Percentiles rank a stretch among this genome's conserved stretches.
phyloP scores from a whole-genome alignment of 2,113 vertebrate species.

The Notothenia rossii region DNA sequence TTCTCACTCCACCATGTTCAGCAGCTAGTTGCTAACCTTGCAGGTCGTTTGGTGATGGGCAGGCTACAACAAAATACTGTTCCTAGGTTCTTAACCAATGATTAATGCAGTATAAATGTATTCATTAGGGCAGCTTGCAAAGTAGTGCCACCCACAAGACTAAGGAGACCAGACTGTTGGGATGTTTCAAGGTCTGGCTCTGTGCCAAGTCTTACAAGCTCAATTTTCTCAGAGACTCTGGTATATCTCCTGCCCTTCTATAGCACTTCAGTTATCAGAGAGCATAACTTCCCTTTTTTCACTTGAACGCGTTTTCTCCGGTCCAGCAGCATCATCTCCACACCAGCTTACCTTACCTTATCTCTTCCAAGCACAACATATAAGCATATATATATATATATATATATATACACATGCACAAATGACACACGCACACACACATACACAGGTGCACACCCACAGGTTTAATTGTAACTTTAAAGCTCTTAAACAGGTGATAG shows the following conservation, averaged over 20 bases:
- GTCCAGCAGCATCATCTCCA: constrained; percentile 23
- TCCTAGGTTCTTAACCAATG: background rate
- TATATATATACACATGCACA: background rate
- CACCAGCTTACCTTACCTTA: constrained; percentile 31
- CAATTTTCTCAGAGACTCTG: constrained; percentile 16
- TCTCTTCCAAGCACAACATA: constrained; percentile 22
- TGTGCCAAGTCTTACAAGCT: background rate
- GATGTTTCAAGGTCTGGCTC: constrained; percentile 2
- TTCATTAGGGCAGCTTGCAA: constrained; percentile 1
- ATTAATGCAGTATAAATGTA: background rate
- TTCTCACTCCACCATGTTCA: background rate
- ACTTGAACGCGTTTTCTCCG: constrained; percentile 35
- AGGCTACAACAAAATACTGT: background rate
- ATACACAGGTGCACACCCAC: background rate
- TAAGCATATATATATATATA: background rate
- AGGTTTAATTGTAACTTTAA: constrained; percentile 1
- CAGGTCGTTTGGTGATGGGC: background rate
- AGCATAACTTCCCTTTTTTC: constrained; percentile 41
- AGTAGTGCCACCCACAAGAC: background rate
- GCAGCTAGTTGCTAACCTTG: background rate
- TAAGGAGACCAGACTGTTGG: background rate
- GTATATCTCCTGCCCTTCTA: constrained; percentile 17
- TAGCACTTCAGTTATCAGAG: constrained; percentile 36
- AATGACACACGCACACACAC: background rate
- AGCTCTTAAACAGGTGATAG: background rate